These are phyloP conservation scores for Tragelaphus scriptus DNA, from an alignment of 2,113 vertebrate species.

Conservation along the genomic window DNA sequence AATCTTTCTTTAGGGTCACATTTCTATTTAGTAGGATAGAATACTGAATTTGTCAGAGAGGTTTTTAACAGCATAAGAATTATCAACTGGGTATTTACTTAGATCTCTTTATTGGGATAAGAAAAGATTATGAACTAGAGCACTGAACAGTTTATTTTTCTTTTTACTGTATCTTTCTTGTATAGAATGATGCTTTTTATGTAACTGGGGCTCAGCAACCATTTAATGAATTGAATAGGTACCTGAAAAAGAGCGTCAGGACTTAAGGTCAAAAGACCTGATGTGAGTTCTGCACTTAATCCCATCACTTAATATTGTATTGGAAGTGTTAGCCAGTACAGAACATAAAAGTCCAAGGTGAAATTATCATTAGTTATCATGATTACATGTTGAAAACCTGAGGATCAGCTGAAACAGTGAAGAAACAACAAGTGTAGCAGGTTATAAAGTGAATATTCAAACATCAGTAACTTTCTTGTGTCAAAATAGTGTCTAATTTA, in stretches of 20 bases:
- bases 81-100: background rate
- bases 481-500: background rate
- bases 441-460: background rate
- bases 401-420: background rate
- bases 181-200: background rate
- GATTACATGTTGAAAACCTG: background rate
- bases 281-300: background rate
- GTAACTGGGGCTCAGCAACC: background rate
- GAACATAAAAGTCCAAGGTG: background rate
- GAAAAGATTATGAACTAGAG: background rate
- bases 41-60: background rate
- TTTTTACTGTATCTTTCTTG: background rate
- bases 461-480: background rate
- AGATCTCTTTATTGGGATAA: background rate
- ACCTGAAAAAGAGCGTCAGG: background rate
- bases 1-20: background rate
- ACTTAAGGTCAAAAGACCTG: background rate
- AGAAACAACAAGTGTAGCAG: background rate
- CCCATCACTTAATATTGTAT: background rate
- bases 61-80: background rate
- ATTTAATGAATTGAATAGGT: background rate
- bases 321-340: background rate
- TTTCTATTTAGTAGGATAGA: background rate
- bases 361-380: background rate
- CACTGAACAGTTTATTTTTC: background rate